These are phyloP conservation scores for Nasonovia ribisnigri DNA, from an alignment of 2,888 invertebrate species.

Conservation along the genomic window DNA sequence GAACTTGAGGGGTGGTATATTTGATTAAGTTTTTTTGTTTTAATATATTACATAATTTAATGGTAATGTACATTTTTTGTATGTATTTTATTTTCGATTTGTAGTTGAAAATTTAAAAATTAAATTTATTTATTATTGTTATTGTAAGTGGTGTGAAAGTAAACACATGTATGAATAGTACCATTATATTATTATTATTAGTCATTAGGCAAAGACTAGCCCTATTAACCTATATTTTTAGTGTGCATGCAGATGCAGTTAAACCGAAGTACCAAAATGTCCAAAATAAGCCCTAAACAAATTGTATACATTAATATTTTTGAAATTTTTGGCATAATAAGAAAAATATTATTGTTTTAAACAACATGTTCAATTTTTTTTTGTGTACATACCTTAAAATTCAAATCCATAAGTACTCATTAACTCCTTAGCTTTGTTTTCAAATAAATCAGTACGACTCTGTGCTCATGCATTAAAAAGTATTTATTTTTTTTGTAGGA, in stretches of 20 bases:
- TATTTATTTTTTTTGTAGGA: too few species aligned
- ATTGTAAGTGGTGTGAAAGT: not conserved
- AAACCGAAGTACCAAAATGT: not conserved
- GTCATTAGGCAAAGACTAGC: not conserved
- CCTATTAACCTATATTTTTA: not conserved
- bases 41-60: not conserved
- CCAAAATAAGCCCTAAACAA: not conserved
- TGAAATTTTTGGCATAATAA: not conserved
- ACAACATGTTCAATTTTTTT: too few species aligned
- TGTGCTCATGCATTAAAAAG: too few species aligned
- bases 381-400: too few species aligned
- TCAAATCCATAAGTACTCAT: too few species aligned
- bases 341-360: too few species aligned
- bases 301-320: not conserved
- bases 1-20: not conserved
- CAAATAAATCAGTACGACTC: too few species aligned
- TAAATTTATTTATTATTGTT: not conserved
- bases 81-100: not conserved
- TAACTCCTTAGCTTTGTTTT: too few species aligned
- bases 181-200: not conserved
- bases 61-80: not conserved
- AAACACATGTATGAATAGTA: not conserved
- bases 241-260: not conserved
- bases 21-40: not conserved
- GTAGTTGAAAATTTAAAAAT: not conserved